Base-by-base conservation (phyloP, 2,113 vertebrate species). In the Neodon shergylaensis region DNA sequence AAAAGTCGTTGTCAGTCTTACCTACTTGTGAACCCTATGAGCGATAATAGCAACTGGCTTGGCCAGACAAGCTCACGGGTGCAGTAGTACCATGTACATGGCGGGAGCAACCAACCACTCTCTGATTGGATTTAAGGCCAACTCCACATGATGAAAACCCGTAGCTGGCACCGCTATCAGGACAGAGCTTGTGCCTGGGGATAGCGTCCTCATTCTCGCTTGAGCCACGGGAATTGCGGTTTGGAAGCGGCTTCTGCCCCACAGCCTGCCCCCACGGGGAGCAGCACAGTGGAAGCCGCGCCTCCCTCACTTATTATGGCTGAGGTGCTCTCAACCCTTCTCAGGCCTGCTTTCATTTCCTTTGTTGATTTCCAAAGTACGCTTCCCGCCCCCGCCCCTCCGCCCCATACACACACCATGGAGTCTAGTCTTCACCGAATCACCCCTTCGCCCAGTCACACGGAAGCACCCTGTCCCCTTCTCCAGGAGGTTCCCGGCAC, bases 281-380 rank as follows among this genome's bases (percentile, higher is more conserved):
- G 24, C 13, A 5, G n/a, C n/a, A 63, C 4, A 42, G n/a, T 12
- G 22, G 1, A 24, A 42, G 10, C n/a, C 39, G 21, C 0, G 0
- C 10, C 22, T 24, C 19, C n/a, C 21, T 24, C 72, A 16, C 8
- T 73, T 39, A 1, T 39, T 11, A 42, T n/a, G 39, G 72, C n/a
- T 73, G 17, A 1, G 2, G 9, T 70, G 36, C 26, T n/a, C 17
- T 42, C 24, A 14, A 19, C 58, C 31, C n/a, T 19, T 42, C 42
- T 9, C 24, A 83, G n/a, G 54, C 58, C 10, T 63, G n/a, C 26
- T 44, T 84, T 44, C 26, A 31, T 26, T 65, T 65, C 58, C n/a
- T 65, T 65, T 10, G 7, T 17, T 39, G 36, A 84, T 84, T 84
- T 84, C n/a, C 26, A 19, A 65, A 10, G 24, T 84, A 1, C 5